Base-by-base conservation (phyloP, 2,888 invertebrate species). In the Zelleria hepariella region DNA sequence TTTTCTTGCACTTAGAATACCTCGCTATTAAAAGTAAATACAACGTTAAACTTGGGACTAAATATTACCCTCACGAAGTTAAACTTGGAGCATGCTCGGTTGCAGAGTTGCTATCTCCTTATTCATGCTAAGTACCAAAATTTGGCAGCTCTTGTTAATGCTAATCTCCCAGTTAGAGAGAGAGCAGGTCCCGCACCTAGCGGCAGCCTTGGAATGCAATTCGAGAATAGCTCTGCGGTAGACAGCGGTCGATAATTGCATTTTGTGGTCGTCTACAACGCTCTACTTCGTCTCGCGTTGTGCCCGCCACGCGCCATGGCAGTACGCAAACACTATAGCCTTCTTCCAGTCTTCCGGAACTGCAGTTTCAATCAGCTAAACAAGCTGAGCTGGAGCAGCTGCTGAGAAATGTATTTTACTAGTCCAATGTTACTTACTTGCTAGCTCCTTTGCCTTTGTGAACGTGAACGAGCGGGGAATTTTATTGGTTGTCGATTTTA, bases 231-330 rank as follows among this genome's bases (percentile, higher is more conserved):
- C 82, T 84, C 82, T 67, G 77, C 80, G 74, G 53, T n/a, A 79
- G 82, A 82, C 82, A 79, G 76, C 78, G 81, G 77, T 82, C 84
- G 80, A 83, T 88, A 86, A 87, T 86, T 87, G 82, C 85, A 84
- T 86, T 86, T 84, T 84, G 87, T 82, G 87, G 86, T 86, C 76
- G 75, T 74, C 78, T 74, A 79, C 82, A 82, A 76, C 75, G 67
- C 67, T 66, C 7, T 8, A 51, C 8, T 51, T 21, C 20, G 51
- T 20, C 51, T 20, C 21, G n/a, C 20, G 81, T 23, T n/a, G 7
- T 5, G 26, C n/a, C 24, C 23, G 25, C 80, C 75, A 78, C 74
- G 75, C 80, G 74, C 79, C 80, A 73, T 77, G 80, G 80, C 78
- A 78, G 74, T 84, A 78, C 75, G 78, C 78, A 86, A 86, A 85